Conservation (phyloP, 1,140 invertebrate species). For the Eciton burchellii region DNA sequence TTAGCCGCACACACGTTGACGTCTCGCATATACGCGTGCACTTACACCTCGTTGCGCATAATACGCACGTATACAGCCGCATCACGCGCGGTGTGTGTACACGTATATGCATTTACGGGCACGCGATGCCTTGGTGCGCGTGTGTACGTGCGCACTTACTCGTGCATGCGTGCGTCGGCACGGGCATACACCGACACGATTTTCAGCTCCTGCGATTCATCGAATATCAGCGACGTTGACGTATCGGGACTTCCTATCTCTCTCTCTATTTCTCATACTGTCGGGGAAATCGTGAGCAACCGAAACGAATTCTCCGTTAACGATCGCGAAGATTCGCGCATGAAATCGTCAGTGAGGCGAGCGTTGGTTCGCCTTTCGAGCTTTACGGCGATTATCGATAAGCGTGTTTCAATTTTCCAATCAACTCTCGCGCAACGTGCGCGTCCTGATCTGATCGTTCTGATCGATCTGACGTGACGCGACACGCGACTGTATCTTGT, state of each 20-base stretch:
- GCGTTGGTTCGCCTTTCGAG: slow-evolving; percentile 12
- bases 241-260: slow-evolving; percentile 58
- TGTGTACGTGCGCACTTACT: not conserved
- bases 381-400: slow-evolving; percentile 27
- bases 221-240: slow-evolving; percentile 56
- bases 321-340: slow-evolving; percentile 68
- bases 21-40: not conserved
- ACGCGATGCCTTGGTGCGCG: slow-evolving; percentile 27
- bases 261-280: slow-evolving; percentile 65
- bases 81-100: not conserved
- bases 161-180: not conserved
- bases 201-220: slow-evolving; percentile 63
- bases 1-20: slow-evolving; percentile 31
- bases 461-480: too few relatives aligned
- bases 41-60: not conserved
- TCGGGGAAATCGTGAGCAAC: slow-evolving; percentile 49
- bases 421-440: not conserved
- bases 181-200: slow-evolving; percentile 40
- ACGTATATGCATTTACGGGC: slow-evolving; percentile 34
- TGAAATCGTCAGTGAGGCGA: slow-evolving; percentile 66
- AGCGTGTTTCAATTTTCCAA: slow-evolving; percentile 46
- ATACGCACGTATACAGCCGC: slow-evolving; percentile 27
- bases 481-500: too few relatives aligned
- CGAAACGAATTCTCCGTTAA: slow-evolving; percentile 70
- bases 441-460: not conserved